phyloP scores from a whole-genome alignment of 2,888 invertebrate species.

The Xestobium rufovillosum region DNA sequence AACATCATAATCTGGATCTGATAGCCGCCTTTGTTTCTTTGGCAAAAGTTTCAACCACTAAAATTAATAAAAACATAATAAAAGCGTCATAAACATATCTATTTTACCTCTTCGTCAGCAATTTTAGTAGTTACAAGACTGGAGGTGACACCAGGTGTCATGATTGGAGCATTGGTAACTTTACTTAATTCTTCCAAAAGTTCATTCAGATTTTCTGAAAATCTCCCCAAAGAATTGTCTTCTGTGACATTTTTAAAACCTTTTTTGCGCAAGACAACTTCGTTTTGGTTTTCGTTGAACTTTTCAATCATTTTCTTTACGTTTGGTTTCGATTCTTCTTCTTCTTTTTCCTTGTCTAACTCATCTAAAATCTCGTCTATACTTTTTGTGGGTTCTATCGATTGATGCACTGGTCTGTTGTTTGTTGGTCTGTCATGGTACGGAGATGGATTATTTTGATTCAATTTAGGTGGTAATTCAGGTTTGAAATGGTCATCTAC shows the following conservation, averaged over 20 bases:
- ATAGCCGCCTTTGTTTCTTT: slow-evolving; percentile 32
- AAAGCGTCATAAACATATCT: slow-evolving; percentile 6
- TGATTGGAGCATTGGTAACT: slow-evolving; percentile 40
- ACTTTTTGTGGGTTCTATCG: slow-evolving; percentile 24
- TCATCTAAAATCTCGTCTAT: slow-evolving; percentile 38
- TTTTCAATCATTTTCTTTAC: slow-evolving; percentile 35
- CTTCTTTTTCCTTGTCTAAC: slow-evolving; percentile 29
- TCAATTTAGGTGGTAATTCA: slow-evolving; percentile 21
- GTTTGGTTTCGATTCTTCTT: slow-evolving; percentile 23
- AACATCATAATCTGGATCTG: slow-evolving; percentile 46
- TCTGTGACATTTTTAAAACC: slow-evolving; percentile 1
- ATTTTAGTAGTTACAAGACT: slow-evolving; percentile 35
- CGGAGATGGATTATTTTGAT: slow-evolving; percentile 26
- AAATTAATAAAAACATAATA: slow-evolving; percentile 17
- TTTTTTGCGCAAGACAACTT: slow-evolving; percentile 23
- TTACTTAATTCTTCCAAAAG: slow-evolving; percentile 39
- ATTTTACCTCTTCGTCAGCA: slow-evolving; percentile 35
- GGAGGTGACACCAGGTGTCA: slow-evolving; percentile 37
- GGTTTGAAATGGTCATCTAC: too few relatives aligned
- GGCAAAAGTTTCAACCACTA: slow-evolving; percentile 36
- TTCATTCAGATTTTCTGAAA: slow-evolving; percentile 37
- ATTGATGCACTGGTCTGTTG: too few relatives aligned
- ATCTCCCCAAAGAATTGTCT: slow-evolving; percentile 17
- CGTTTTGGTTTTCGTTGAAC: slow-evolving; percentile 32
- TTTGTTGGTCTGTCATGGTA: slow-evolving; percentile 34